These are phyloP conservation scores for Lonchura striata DNA, from an alignment of 2,113 vertebrate species.

Conservation along the genomic window DNA sequence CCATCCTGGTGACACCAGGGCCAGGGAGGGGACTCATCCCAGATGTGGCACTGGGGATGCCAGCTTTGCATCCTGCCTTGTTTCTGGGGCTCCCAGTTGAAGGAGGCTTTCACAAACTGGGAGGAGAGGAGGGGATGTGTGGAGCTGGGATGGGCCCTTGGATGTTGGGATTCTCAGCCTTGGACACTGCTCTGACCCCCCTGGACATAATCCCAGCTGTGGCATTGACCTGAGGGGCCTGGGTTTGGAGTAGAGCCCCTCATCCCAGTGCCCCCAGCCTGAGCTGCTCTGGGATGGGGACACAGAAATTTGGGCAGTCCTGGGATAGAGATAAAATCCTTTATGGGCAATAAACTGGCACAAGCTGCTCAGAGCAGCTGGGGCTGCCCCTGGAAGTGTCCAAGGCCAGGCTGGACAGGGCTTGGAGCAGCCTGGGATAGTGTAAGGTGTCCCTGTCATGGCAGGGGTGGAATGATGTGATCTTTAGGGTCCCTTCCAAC, in stretches of 20 bases:
- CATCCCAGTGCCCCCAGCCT: neutral
- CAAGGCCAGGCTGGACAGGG: accelerated
- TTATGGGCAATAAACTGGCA: neutral
- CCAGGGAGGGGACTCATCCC: neutral
- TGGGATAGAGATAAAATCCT: neutral
- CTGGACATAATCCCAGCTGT: neutral
- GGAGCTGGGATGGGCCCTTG: accelerated
- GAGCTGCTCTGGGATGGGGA: neutral
- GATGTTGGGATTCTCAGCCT: neutral
- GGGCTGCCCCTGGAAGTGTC: neutral
- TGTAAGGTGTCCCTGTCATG: neutral
- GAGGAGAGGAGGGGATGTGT: neutral
- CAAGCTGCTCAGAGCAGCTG: neutral
- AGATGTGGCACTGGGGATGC: accelerated
- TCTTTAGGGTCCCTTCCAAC: neutral
- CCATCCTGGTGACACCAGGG: neutral
- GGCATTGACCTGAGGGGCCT: accelerated
- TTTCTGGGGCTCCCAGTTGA: neutral
- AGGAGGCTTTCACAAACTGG: neutral
- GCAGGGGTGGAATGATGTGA: neutral
- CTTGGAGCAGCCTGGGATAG: neutral
- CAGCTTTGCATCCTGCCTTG: neutral
- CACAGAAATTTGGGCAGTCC: neutral
- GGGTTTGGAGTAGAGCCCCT: neutral
- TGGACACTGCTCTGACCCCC: neutral